Conservation (phyloP, 2,113 vertebrate species). For the Siniperca knerii region DNA sequence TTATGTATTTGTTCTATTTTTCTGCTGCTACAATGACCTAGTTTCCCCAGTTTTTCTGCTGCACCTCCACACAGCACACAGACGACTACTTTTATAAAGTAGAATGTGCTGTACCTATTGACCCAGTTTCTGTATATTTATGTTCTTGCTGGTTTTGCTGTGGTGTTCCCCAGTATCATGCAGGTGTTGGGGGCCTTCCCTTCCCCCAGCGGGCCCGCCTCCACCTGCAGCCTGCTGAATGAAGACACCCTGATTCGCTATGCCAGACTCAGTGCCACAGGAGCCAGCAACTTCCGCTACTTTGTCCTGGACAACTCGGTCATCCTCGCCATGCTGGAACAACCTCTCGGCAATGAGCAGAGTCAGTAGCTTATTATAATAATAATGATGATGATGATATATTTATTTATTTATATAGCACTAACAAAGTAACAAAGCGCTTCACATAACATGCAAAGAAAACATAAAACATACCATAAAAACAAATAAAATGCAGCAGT, state of each 20-base stretch:
- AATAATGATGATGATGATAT: too few relatives aligned
- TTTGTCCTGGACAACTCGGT: conserved; percentile 97
- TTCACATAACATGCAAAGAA: too few relatives aligned
- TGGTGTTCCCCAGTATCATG: conserved; percentile 90
- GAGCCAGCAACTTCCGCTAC: conserved; percentile 94
- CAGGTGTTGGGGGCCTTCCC: conserved; percentile 96
- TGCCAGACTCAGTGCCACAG: conserved; percentile 91
- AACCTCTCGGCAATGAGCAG: conserved; percentile 96
- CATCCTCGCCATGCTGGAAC: conserved; percentile 96
- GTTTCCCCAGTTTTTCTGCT: not conserved
- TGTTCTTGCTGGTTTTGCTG: conserved; percentile 11
- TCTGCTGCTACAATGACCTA: conserved; percentile 22
- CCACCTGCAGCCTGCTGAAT: conserved; percentile 96
- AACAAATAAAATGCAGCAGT: too few relatives aligned
- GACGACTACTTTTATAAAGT: not conserved
- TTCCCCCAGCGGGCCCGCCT: conserved; percentile 94
- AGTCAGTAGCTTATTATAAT: conserved; percentile 84
- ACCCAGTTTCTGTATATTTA: conserved; percentile 30
- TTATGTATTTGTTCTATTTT: not conserved
- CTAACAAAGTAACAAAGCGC: too few relatives aligned
- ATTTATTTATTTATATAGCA: too few relatives aligned
- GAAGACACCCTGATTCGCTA: conserved; percentile 95
- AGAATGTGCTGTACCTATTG: conserved; percentile 19
- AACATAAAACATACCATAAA: too few relatives aligned
- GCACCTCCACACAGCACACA: not conserved